A percentile compares a stretch with the other conserved stretches of the same genome.
These are phyloP conservation scores for Microtus richardsoni DNA, from an alignment of 2,113 vertebrate species.

Conservation along the genomic window DNA sequence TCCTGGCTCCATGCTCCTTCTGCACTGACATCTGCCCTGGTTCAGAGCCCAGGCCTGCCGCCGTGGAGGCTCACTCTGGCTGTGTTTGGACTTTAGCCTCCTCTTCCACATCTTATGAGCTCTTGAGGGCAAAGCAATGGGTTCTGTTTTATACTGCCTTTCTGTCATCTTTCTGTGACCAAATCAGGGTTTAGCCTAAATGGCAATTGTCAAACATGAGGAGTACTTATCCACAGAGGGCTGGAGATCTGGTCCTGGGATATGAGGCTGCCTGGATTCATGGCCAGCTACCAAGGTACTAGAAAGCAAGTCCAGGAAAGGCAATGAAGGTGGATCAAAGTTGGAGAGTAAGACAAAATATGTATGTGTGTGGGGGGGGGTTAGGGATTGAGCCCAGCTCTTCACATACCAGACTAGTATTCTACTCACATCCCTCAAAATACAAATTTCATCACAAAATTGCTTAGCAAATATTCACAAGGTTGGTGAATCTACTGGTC, in stretches of 20 bases:
- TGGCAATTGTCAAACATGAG: not conserved
- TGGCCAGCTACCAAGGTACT: not conserved
- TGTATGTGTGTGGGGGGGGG: not conserved
- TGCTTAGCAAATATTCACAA: not conserved
- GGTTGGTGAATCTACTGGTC: not conserved
- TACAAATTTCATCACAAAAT: not conserved
- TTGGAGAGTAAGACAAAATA: not conserved
- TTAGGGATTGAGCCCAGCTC: not conserved
- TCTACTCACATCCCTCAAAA: not conserved
- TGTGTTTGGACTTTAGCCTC: not conserved
- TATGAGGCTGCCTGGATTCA: not conserved
- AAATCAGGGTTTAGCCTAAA: not conserved
- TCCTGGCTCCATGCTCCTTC: not conserved
- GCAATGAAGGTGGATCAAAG: not conserved
- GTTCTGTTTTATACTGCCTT: not conserved
- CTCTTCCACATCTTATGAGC: not conserved
- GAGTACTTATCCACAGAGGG: not conserved
- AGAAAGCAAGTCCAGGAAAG: not conserved
- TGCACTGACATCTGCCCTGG: not conserved
- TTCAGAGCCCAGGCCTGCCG: not conserved
- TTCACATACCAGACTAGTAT: not conserved
- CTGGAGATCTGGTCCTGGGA: not conserved
- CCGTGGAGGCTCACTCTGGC: not conserved
- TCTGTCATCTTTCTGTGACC: not conserved
- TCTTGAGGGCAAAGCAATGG: not conserved